Evolutionary conservation across 2,113 vertebrate species (phyloP), one percentile per base, ranked within the genome.

Genomic region (Leptodactylus fuscus): DNA sequence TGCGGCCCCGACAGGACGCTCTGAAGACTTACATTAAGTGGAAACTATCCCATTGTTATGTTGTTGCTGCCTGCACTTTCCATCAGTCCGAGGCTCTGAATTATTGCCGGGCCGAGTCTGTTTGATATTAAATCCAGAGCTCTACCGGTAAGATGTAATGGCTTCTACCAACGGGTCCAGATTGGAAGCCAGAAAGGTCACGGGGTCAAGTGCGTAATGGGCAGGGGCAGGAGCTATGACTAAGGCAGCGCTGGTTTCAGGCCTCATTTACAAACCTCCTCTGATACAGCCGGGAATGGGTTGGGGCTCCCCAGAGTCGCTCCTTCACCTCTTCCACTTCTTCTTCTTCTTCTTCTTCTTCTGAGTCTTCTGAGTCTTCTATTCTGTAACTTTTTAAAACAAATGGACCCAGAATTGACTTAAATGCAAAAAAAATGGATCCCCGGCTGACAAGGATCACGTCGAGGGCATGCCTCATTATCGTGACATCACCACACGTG

Each of bases 401-500:
- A 83, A 83, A 60, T 74, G 16, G 29, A 74, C 32, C 41, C 29
- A 77, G 11, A 11, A 46, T 9, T 83, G 53, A 62, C 38, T 76
- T 34, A 34, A 58, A 75, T 60, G 24, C n/a, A n/a, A 22, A 53
- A 74, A 75, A 75, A 75, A 41, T 11, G 18, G 32, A 38, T 20
- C 34, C 7, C 16, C 13, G 15, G 5, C 18, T 71, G 65, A 82
- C 34, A 58, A 18, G 49, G 81, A 83, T 58, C 34, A 71, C 53
- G 71, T 60, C 58, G 27, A 74, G 69, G 69, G 32, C 69, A 73
- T 24, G 51, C 36, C 18, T 55, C 16, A 75, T 83, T 32, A 16
- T 60, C 22, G 55, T 84, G 82, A 84, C 55, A 67, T 77, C 82
- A 65, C 29, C 41, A 29, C 82, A 84, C 53, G 32, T 84, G 71